A percentile compares a stretch with the other conserved stretches of the same genome.
Conservation (phyloP, 1,140 invertebrate genomes). For the Eumeta japonica region DNA sequence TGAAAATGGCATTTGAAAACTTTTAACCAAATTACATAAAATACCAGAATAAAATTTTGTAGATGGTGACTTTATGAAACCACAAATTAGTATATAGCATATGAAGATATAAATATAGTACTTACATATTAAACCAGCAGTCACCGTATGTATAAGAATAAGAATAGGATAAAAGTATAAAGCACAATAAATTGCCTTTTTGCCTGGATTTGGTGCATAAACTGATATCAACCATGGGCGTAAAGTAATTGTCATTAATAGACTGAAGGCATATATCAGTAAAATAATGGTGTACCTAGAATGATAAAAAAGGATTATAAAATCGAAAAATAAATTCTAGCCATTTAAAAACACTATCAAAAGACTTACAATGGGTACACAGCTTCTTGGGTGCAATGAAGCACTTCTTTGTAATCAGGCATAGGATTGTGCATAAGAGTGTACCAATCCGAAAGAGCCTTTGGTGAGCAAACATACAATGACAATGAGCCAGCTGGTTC, state of each 20-base stretch:
- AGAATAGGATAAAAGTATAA: slow-evolving; percentile 93
- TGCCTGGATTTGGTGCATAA: slow-evolving; percentile 66
- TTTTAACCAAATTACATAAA: too few relatives aligned
- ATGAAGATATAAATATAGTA: too few relatives aligned
- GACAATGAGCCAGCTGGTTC: slow-evolving; percentile 75
- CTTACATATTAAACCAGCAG: slow-evolving; percentile 89
- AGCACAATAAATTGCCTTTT: slow-evolving; percentile 86
- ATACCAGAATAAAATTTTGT: too few relatives aligned
- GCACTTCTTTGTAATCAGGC: slow-evolving; percentile 83
- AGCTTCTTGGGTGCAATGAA: slow-evolving; percentile 95
- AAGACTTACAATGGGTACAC: slow-evolving; percentile 91
- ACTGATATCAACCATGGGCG: slow-evolving; percentile 69
- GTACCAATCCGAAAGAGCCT: slow-evolving; percentile 90
- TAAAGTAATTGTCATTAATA: slow-evolving; percentile 75
- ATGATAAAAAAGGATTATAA: slow-evolving; percentile 10
- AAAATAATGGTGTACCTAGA: slow-evolving; percentile 92
- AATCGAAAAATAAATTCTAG: too few relatives aligned
- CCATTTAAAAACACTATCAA: slow-evolving; percentile 10
- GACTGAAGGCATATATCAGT: slow-evolving; percentile 83
- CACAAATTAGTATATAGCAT: too few relatives aligned
- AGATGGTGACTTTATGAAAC: too few relatives aligned
- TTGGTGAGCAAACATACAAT: slow-evolving; percentile 75
- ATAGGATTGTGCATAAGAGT: slow-evolving; percentile 91
- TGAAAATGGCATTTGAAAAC: too few relatives aligned
- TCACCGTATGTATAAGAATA: slow-evolving; percentile 82